These are phyloP conservation scores for Cryptomyrus ogoouensis DNA, from an alignment of 2,113 vertebrate genomes.

Conservation along the genomic window DNA sequence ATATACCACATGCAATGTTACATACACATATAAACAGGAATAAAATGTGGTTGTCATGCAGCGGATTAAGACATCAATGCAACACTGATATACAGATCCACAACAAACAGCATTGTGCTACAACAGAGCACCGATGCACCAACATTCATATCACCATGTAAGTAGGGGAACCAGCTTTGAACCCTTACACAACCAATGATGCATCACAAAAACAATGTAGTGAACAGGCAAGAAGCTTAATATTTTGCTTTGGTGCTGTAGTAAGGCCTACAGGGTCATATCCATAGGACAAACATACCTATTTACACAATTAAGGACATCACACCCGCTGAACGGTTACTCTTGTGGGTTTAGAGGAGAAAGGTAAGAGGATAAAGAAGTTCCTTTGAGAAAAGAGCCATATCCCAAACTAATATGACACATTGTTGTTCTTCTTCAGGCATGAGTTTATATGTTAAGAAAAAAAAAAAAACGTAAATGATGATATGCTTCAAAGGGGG, in stretches of 20 bases:
- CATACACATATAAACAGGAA: constrained; percentile 43
- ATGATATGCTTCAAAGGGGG: constrained; percentile 50
- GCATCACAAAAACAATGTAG: neutral
- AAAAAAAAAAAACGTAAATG: constrained; percentile 44
- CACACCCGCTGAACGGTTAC: neutral
- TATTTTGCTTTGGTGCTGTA: neutral
- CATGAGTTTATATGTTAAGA: constrained; percentile 28
- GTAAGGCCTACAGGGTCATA: neutral
- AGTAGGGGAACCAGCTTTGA: neutral
- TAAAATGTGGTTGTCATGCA: constrained; percentile 35
- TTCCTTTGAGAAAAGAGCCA: constrained; percentile 25
- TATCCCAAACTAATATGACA: constrained; percentile 13
- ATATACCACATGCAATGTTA: constrained; percentile 43
- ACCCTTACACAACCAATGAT: neutral
- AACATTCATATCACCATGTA: constrained; percentile 18
- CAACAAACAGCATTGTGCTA: constrained; percentile 39
- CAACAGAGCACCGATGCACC: constrained; percentile 45
- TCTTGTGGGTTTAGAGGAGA: constrained; percentile 1
- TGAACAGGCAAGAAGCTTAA: neutral
- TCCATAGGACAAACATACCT: neutral
- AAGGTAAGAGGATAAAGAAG: constrained; percentile 11
- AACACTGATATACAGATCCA: neutral
- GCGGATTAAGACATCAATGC: constrained; percentile 20
- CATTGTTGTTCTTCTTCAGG: constrained; percentile 23
- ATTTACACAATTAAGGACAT: neutral